Conservation (phyloP, 1,140 invertebrate species). For the Formica exsecta region DNA sequence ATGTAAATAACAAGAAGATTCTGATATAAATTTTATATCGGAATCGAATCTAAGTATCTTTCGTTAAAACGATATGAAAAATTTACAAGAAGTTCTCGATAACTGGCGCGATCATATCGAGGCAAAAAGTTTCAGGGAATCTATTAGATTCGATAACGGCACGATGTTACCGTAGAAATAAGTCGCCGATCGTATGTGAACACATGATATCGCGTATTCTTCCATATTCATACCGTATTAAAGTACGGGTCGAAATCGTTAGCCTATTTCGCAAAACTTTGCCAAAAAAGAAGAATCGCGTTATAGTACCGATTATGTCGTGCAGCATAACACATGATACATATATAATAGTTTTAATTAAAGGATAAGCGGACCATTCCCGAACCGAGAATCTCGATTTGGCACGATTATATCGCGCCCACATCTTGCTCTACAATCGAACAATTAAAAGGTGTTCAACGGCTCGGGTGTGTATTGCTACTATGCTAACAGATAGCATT, state of each 20-base stretch:
- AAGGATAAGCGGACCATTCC: neutral
- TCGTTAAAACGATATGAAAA: neutral
- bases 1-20: neutral
- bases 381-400: neutral
- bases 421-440: neutral
- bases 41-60: slow-evolving; percentile 14
- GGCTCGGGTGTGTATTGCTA: slow-evolving; percentile 71
- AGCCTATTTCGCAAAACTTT: slow-evolving; percentile 24
- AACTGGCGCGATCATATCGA: slow-evolving; percentile 7
- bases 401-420: neutral
- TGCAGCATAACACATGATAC: neutral
- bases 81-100: slow-evolving; percentile 19
- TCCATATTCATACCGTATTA: neutral
- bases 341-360: neutral
- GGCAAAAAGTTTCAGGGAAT: slow-evolving; percentile 25
- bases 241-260: slow-evolving; percentile 35
- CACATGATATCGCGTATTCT: neutral
- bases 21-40: neutral
- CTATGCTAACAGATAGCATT: slow-evolving; percentile 77
- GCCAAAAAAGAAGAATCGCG: neutral
- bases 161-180: neutral
- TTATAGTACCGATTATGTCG: neutral
- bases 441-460: slow-evolving; percentile 74
- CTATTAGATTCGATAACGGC: slow-evolving; percentile 37
- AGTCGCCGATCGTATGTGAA: slow-evolving; percentile 9